These are phyloP conservation scores for Mallateleia sp. DNA, from an alignment of 2,888 invertebrate genomes.

Conservation along the genomic window DNA sequence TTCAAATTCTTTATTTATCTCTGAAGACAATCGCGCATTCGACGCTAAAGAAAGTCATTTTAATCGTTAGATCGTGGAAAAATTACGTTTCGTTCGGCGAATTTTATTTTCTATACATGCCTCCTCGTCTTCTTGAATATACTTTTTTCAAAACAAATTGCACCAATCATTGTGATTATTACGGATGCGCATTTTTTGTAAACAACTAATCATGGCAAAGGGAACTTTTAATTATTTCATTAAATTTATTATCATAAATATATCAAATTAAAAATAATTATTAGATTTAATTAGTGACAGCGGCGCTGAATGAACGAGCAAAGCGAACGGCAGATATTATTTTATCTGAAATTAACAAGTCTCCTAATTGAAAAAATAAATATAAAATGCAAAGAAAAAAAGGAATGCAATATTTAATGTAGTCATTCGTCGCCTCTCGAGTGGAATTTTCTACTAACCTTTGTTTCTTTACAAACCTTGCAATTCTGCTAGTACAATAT, in stretches of 20 bases:
- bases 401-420: slow-evolving; percentile 57
- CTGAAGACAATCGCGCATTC: no score
- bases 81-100: no score
- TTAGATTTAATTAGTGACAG: slow-evolving; percentile 34
- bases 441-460: slow-evolving; percentile 77
- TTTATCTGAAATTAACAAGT: slow-evolving; percentile 56
- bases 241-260: slow-evolving; percentile 7
- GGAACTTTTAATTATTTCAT: slow-evolving; percentile 11
- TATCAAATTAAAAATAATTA: slow-evolving; percentile 13
- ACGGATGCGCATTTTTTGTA: neutral
- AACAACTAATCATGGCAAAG: neutral
- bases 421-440: slow-evolving; percentile 47
- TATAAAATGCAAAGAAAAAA: slow-evolving; percentile 53
- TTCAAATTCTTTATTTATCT: no score
- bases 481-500: slow-evolving; percentile 73
- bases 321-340: slow-evolving; percentile 25
- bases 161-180: slow-evolving; percentile 22
- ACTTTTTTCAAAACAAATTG: neutral
- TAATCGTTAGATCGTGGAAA: no score
- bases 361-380: slow-evolving; percentile 62
- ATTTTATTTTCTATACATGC: no score
- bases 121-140: no score
- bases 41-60: no score
- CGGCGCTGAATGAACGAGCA: neutral
- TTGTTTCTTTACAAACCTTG: slow-evolving; percentile 74